Conservation (phyloP, 1,140 invertebrate genomes). For the Maconellicoccus hirsutus region DNA sequence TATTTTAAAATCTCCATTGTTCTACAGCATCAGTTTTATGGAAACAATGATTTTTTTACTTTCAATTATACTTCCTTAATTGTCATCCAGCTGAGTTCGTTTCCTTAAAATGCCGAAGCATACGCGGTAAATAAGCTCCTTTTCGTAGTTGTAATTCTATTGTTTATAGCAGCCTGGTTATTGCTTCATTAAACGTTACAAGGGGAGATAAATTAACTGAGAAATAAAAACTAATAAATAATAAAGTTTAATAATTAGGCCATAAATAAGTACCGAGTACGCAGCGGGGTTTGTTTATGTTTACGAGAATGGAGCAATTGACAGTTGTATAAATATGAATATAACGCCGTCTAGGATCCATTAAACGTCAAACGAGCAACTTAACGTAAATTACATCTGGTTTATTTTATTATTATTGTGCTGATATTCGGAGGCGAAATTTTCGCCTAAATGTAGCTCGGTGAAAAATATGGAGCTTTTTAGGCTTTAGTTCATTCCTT, state of each 20-base stretch:
- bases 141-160: background rate
- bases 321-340: background rate
- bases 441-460: background rate
- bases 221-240: background rate
- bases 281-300: conserved; percentile 7
- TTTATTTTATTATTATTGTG: background rate
- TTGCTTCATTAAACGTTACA: conserved; percentile 9
- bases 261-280: background rate
- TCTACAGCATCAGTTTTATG: background rate
- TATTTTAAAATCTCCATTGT: too few species aligned
- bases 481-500: too few species aligned
- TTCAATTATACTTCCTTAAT: background rate
- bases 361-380: background rate
- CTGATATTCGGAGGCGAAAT: background rate
- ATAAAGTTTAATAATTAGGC: background rate
- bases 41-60: background rate
- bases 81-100: background rate
- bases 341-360: background rate
- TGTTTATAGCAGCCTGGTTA: background rate
- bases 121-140: background rate
- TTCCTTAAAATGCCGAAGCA: background rate
- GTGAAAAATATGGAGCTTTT: too few species aligned
- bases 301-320: background rate
- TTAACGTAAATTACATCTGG: background rate
- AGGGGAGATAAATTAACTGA: background rate